These are phyloP conservation scores for Scyliorhinus canicula DNA, from an alignment of 2,797 vertebrate species.

Conservation along the genomic window DNA sequence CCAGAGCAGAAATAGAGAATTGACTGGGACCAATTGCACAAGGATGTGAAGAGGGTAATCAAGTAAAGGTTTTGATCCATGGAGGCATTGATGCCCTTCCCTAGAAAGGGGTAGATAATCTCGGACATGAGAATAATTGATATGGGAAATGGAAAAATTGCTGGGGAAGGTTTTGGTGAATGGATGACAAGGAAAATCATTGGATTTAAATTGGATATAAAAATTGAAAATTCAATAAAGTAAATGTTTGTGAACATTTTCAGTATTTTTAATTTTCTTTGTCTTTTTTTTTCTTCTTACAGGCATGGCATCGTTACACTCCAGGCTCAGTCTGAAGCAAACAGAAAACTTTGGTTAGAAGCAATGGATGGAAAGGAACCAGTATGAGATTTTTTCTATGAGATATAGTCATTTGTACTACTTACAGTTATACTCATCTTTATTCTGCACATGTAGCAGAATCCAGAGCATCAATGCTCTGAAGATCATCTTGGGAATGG, in stretches of 20 bases:
- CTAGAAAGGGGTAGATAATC: not conserved
- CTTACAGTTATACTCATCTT: not conserved
- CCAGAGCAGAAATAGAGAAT: not conserved
- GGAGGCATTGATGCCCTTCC: not conserved
- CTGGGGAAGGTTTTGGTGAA: not conserved
- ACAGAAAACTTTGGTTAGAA: conserved; percentile 91
- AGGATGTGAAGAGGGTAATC: not conserved
- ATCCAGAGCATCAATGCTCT: not conserved
- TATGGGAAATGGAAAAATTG: not conserved
- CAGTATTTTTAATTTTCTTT: not conserved
- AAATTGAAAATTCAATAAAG: not conserved
- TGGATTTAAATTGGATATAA: not conserved
- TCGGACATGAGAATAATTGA: not conserved
- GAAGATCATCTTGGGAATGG: not conserved
- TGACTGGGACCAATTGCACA: not conserved
- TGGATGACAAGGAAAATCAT: not conserved
- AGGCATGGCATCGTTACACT: conserved; percentile 92
- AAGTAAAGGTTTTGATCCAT: not conserved
- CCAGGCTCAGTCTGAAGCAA: conserved; percentile 89
- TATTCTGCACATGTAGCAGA: not conserved
- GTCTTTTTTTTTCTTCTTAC: conserved; percentile 46
- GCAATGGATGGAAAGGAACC: conserved; percentile 99
- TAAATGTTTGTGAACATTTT: not conserved
- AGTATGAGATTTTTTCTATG: conserved; percentile 54
- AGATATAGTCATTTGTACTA: not conserved